Conservation (phyloP, 2,113 vertebrate species). For the Myodes glareolus region DNA sequence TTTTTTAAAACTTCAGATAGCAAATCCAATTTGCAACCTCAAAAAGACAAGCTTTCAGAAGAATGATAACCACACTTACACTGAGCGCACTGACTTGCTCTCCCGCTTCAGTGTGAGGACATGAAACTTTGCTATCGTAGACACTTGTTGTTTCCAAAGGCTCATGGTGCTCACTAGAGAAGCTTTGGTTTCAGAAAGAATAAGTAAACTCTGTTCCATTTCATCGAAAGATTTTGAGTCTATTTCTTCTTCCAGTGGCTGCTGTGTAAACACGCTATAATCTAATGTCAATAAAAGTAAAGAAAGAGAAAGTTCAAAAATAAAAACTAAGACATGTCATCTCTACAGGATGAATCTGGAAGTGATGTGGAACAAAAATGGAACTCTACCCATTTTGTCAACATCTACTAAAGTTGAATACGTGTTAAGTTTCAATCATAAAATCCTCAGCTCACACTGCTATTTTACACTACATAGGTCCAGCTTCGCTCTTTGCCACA, state of each 20-base stretch:
- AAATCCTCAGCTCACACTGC: background rate
- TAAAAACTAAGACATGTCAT: background rate
- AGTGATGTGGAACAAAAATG: background rate
- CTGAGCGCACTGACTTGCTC: constrained; percentile 89
- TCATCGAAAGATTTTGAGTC: constrained; percentile 89
- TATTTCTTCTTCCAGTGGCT: constrained; percentile 89
- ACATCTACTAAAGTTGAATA: background rate
- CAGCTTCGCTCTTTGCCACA: background rate
- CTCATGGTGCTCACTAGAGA: constrained; percentile 83
- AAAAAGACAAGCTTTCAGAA: background rate
- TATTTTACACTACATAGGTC: background rate
- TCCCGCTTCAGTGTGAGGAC: constrained; percentile 93
- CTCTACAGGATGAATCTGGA: background rate
- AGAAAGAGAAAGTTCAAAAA: background rate
- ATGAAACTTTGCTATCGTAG: constrained; percentile 92
- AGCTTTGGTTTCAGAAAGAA: constrained; percentile 88
- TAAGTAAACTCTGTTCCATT: constrained; percentile 92
- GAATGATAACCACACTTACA: constrained; percentile 83
- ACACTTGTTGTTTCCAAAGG: constrained; percentile 96
- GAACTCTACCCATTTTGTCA: background rate
- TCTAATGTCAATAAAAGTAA: constrained; percentile 84
- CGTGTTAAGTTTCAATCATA: background rate
- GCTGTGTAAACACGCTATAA: constrained; percentile 94
- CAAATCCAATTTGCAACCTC: background rate
- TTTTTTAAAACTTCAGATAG: background rate